phyloP scores from a whole-genome alignment of 2,113 vertebrate genomes.

The Corvus moneduloides region DNA sequence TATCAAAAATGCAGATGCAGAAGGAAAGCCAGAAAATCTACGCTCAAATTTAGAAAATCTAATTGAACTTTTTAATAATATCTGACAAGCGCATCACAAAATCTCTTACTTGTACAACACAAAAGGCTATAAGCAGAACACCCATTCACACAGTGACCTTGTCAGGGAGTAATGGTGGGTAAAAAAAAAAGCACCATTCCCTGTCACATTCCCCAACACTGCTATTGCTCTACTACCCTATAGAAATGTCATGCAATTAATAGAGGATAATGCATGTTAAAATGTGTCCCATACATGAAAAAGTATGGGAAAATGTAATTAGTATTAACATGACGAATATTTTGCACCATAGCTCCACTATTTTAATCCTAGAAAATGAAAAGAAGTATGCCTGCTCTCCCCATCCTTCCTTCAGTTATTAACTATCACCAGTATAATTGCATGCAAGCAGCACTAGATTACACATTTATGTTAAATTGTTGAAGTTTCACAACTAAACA shows the following conservation, averaged over 20 bases:
- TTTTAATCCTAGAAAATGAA: not conserved
- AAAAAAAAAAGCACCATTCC: not conserved
- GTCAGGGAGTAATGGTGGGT: not conserved
- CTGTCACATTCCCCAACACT: not conserved
- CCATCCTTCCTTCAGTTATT: not conserved
- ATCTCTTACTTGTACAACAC: not conserved
- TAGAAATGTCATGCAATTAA: not conserved
- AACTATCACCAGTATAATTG: not conserved
- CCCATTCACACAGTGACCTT: slow-evolving; percentile 14
- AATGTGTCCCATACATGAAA: not conserved
- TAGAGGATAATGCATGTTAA: not conserved
- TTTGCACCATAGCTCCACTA: not conserved
- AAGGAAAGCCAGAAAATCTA: not conserved
- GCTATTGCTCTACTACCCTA: not conserved
- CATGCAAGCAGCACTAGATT: not conserved
- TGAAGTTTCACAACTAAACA: not conserved
- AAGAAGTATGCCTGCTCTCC: not conserved
- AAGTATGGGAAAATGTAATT: not conserved
- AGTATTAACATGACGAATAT: not conserved
- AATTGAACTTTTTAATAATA: not conserved
- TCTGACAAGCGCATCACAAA: not conserved
- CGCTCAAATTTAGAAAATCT: not conserved
- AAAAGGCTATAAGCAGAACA: not conserved
- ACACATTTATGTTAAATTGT: not conserved
- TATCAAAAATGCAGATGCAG: not conserved